Evolutionary conservation across 2,888 invertebrate species (phyloP).

Genomic region (Mythimna ferrago): DNA sequence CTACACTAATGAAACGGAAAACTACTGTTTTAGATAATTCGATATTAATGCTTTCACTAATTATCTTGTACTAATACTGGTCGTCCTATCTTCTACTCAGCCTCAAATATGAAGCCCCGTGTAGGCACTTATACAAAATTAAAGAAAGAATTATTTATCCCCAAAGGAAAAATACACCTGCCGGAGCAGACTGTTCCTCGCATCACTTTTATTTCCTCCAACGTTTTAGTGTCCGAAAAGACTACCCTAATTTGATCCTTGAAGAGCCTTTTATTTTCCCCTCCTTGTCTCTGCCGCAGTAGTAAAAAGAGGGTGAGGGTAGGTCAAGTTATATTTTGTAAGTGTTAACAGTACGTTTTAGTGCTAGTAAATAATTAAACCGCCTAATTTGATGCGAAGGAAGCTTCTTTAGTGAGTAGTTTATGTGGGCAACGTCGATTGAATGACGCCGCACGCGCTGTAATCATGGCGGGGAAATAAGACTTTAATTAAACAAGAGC

Average conservation of each 20-base stretch:
- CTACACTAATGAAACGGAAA: conserved; percentile 56
- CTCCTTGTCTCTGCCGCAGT: conserved; percentile 59
- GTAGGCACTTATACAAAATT: conserved; percentile 68
- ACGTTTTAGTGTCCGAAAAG: conserved; percentile 82
- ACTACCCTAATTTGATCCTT: conserved; percentile 82
- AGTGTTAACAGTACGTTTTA: conserved; percentile 84
- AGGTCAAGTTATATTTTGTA: conserved; percentile 78
- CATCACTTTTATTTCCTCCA: conserved; percentile 85
- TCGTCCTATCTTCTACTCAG: conserved; percentile 31
- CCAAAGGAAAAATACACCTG: conserved; percentile 84
- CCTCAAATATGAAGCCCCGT: conserved; percentile 46
- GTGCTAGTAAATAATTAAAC: conserved; percentile 89
- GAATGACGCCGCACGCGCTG: conserved; percentile 73
- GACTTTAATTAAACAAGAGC: conserved; percentile 42
- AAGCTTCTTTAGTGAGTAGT: conserved; percentile 79
- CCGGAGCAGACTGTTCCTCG: conserved; percentile 73
- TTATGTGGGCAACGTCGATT: conserved; percentile 83
- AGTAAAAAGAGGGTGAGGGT: conserved; percentile 68
- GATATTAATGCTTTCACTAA: conserved; percentile 40
- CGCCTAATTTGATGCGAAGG: conserved; percentile 89
- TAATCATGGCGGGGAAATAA: conserved; percentile 67
- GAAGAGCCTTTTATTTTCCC: conserved; percentile 70
- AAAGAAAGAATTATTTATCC: conserved; percentile 77
- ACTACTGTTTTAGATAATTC: conserved; percentile 37
- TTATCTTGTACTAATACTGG: conserved; percentile 34